Conservation (phyloP, 2,797 vertebrate genomes). For the Platyrinchus mystaceus region DNA sequence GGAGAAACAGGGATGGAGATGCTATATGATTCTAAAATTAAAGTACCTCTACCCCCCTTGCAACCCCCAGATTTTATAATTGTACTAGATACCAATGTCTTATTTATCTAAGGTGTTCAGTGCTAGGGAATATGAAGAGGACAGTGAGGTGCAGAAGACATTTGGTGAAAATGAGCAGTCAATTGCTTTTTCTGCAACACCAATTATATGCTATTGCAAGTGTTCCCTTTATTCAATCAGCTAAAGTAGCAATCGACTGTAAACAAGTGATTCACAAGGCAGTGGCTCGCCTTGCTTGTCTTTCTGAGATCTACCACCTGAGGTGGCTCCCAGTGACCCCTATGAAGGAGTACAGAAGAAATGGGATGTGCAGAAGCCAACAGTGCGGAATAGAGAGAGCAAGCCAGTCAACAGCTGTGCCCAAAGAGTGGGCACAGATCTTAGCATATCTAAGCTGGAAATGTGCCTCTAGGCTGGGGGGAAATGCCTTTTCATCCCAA, state of each 20-base stretch:
- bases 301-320: background rate
- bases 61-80: background rate
- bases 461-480: background rate
- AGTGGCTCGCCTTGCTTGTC: background rate
- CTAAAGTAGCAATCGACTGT: background rate
- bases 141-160: background rate
- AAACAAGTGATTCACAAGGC: background rate
- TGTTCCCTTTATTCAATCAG: background rate
- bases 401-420: background rate
- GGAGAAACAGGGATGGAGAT: background rate
- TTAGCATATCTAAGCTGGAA: background rate
- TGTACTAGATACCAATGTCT: background rate
- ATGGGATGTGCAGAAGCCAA: background rate
- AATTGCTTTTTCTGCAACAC: background rate
- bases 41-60: background rate
- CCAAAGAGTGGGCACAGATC: background rate
- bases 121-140: background rate
- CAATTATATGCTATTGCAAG: background rate
- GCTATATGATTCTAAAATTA: background rate
- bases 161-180: background rate
- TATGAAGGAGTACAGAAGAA: background rate
- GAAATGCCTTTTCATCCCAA: background rate
- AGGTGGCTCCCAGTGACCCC: background rate
- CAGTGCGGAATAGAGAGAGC: background rate
- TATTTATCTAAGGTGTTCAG: accelerated